Conservation (phyloP, 2,113 vertebrate species). For the Mobula hypostoma region DNA sequence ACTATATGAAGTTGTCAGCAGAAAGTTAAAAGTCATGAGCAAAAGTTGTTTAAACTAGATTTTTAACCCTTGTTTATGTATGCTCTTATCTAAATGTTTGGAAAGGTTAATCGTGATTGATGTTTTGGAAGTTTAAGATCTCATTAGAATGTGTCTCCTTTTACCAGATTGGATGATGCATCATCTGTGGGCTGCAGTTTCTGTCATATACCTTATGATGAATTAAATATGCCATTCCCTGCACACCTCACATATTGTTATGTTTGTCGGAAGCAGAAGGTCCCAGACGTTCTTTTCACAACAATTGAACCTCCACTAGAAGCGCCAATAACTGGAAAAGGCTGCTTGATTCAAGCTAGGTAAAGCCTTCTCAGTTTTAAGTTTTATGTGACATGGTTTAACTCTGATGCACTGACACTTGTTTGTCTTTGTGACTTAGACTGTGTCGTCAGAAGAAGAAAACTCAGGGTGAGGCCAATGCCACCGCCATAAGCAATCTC, state of each 20-base stretch:
- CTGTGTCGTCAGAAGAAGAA: constrained; percentile 95
- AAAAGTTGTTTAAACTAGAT: background rate
- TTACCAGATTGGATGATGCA: constrained; percentile 77
- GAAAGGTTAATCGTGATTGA: background rate
- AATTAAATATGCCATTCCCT: constrained; percentile 95
- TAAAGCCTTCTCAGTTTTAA: constrained; percentile 43
- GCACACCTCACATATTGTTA: constrained; percentile 90
- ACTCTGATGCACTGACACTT: background rate
- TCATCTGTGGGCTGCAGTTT: constrained; percentile 79
- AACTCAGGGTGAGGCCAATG: constrained; percentile 91
- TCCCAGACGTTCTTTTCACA: constrained; percentile 86
- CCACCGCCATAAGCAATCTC: constrained; percentile 85
- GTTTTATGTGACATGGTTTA: background rate
- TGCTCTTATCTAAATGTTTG: background rate
- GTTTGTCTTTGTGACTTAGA: constrained; percentile 52
- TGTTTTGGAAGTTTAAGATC: background rate
- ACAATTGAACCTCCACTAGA: constrained; percentile 80
- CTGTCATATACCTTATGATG: constrained; percentile 95
- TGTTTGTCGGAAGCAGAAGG: constrained; percentile 84
- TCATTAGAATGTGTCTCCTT: constrained; percentile 37
- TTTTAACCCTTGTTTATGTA: background rate
- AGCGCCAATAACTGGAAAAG: constrained; percentile 75
- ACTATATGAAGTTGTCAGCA: background rate
- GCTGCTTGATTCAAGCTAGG: constrained; percentile 91
- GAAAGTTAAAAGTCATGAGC: background rate